Percentiles rank a stretch among this genome's conserved stretches.
Conservation (phyloP, 1,140 invertebrate genomes). For the Nomia melanderi region DNA sequence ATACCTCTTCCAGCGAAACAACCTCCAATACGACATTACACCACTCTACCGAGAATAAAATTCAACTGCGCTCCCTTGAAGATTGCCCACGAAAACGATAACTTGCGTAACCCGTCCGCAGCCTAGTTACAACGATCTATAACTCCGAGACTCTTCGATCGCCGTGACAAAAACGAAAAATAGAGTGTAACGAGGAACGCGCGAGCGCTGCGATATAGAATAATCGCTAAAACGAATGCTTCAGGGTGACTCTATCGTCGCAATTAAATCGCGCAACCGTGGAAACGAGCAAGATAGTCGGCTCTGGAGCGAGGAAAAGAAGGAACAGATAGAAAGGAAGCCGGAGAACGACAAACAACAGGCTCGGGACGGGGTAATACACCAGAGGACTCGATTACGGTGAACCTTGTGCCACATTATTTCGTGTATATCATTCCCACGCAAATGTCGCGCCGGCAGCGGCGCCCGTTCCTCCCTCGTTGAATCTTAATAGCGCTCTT, state of each 20-base stretch:
- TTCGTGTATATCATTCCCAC: slow-evolving; percentile 58
- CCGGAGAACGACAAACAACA: slow-evolving; percentile 25
- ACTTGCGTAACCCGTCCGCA: no score
- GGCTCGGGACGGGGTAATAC: slow-evolving; percentile 24
- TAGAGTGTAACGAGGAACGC: neutral
- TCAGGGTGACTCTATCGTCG: neutral
- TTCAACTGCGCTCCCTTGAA: no score
- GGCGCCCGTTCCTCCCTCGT: neutral
- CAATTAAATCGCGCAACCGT: neutral
- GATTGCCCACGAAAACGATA: no score
- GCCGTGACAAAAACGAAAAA: no score
- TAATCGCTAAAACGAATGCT: slow-evolving; percentile 48
- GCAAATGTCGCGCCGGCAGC: neutral
- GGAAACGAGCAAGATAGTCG: neutral
- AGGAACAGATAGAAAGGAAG: slow-evolving; percentile 6
- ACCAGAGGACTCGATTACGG: slow-evolving; percentile 39
- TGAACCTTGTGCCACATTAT: slow-evolving; percentile 58
- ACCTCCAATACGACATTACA: no score
- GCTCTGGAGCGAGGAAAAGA: neutral
- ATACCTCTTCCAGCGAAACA: no score
- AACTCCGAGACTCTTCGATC: neutral
- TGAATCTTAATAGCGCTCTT: slow-evolving; percentile 24
- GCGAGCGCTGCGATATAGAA: slow-evolving; percentile 2
- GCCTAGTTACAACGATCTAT: no score
- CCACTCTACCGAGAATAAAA: no score